A percentile compares a stretch with the other conserved stretches of the same genome.
phyloP scores from a whole-genome alignment of 2,113 vertebrate genomes.

The Turdus rufiventris region DNA sequence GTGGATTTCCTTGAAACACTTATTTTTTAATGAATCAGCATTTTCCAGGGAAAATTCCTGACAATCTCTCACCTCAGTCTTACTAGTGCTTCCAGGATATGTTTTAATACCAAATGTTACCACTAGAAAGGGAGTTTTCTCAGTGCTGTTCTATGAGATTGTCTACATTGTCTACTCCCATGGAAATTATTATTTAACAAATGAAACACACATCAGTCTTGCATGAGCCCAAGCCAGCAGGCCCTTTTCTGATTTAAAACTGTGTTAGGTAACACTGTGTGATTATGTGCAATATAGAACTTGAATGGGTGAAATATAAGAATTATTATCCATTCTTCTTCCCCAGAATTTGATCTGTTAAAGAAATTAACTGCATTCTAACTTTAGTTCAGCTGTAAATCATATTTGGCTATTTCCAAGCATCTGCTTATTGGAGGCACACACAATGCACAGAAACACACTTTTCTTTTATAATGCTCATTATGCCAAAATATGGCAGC shows the following conservation, averaged over 20 bases:
- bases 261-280: not conserved
- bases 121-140: not conserved
- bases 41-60: not conserved
- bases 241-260: not conserved
- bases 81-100: not conserved
- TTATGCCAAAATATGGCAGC: not conserved
- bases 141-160: not conserved
- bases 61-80: not conserved
- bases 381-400: not conserved
- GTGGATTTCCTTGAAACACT: not conserved
- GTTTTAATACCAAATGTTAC: not conserved
- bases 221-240: not conserved
- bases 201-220: not conserved
- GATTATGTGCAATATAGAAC: not conserved
- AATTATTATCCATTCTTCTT: not conserved
- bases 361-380: not conserved
- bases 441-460: not conserved
- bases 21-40: not conserved
- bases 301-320: not conserved
- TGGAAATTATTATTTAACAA: not conserved
- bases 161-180: not conserved
- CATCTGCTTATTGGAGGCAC: accelerated
- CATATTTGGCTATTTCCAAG: not conserved
- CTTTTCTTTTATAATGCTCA: not conserved
- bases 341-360: not conserved